Evolutionary conservation across 2,888 invertebrate species (phyloP), one percentile per base, ranked within the genome.

Genomic region (Siphlonurus alternatus): DNA sequence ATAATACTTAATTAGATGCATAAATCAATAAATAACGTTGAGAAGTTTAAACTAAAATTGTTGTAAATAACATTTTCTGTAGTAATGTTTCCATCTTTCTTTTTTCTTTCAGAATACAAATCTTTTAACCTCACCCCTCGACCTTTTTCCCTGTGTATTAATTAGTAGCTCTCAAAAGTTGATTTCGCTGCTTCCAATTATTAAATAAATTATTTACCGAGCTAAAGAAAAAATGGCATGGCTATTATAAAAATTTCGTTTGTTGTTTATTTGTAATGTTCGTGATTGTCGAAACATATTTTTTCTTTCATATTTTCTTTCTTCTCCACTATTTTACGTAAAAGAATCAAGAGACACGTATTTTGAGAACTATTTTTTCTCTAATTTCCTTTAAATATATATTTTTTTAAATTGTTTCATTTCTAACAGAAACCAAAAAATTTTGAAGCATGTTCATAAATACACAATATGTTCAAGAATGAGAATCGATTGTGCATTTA

Each of bases 41-140:
- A n/a, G n/a, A n/a, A n/a, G n/a, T n/a, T n/a, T n/a, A n/a, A n/a
- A n/a, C n/a, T n/a, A n/a, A n/a, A n/a, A n/a, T n/a, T 38, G 38
- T 38, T 38, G 38, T 38, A 38, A 38, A 38, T 38, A 38, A 38
- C 38, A 38, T 38, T 38, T 38, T 38, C 15, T 38, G 38, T 38
- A 38, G 38, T 38, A 38, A 38, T 38, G 38, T 38, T 38, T 38
- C 15, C 15, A 10, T 38, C 38, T 38, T 38, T 38, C 15, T 76
- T 73, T 76, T 81, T 61, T 59, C 63, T 69, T 82, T 78, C 82
- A 82, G 81, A 81, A 76, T 75, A 75, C 75, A 76, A 77, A 74
- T 78, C 79, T 74, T 82, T 80, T 78, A 82, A 81, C 77, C 76
- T 80, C 70, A 80, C 79, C 76, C 82, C 81, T 70, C 76, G 80